Percentiles rank a stretch among this genome's conserved stretches.
These are phyloP conservation scores for Embiotoca jacksoni DNA, from an alignment of 2,113 vertebrate genomes.

Conservation along the genomic window DNA sequence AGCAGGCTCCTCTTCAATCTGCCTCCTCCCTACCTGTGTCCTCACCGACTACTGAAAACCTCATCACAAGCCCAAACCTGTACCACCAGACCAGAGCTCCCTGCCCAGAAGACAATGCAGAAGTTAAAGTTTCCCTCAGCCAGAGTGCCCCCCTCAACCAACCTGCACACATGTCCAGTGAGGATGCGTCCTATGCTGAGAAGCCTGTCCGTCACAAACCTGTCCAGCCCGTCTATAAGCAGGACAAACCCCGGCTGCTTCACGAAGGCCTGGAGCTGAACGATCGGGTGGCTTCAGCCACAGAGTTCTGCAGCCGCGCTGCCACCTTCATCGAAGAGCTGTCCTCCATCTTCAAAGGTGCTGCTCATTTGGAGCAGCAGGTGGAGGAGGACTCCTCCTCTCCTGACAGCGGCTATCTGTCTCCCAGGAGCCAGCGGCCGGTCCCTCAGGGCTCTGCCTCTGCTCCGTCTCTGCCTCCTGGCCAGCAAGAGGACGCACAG, in stretches of 20 bases:
- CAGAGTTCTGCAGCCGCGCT: constrained; percentile 90
- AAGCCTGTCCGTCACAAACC: constrained; percentile 70
- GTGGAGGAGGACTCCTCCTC: constrained; percentile 93
- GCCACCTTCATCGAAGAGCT: constrained; percentile 96
- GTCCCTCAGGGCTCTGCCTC: constrained; percentile 75
- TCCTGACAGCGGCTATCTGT: constrained; percentile 95
- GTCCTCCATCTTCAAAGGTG: constrained; percentile 94
- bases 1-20: constrained; percentile 76
- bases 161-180: constrained; percentile 72
- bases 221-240: constrained; percentile 79
- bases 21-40: constrained; percentile 40
- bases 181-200: constrained; percentile 63
- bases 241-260: constrained; percentile 83
- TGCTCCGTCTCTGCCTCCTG: constrained; percentile 50
- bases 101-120: constrained; percentile 42
- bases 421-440: constrained; percentile 86
- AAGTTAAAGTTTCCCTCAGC: constrained; percentile 62
- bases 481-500: constrained; percentile 31
- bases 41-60: constrained; percentile 58
- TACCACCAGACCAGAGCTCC: constrained; percentile 53
- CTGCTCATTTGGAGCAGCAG: constrained; percentile 84
- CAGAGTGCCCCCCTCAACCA: constrained; percentile 72
- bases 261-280: constrained; percentile 77
- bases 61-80: constrained; percentile 60
- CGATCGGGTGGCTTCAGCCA: constrained; percentile 82